Evolutionary conservation across 2,113 vertebrate species (phyloP), one percentile per base, ranked within the genome.

Genomic region (Pangasianodon hypophthalmus): DNA sequence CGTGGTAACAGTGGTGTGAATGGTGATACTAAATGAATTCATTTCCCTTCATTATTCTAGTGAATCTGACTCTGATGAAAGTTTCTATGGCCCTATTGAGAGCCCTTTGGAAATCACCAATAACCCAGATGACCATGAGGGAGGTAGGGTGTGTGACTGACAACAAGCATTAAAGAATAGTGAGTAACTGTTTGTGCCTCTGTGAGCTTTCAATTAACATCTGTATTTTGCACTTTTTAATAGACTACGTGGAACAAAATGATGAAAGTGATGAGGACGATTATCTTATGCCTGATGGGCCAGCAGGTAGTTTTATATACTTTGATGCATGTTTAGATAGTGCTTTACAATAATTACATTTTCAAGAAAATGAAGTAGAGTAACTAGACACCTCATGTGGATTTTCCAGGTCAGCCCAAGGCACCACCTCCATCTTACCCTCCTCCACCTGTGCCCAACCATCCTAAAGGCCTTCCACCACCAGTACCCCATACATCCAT

Each of bases 81-180:
- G 97, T 92, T 98, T 99, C 94, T 99, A 99, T 0, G 98, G 97
- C 0, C 95, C 96, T 0, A 95, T 99, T 0, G 98, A 99, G 93
- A 96, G 95, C 86, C 97, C 97, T 0, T 93, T 99, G 93, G 96
- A 97, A 46, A 96, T 99, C 85, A 97, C 93, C 89, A 96, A 97
- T 32, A 92, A 93, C 8, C 90, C 95, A 0, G 96, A 96, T 87
- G 96, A 96, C 64, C 87, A 93, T 1, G 97, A 98, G 5, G 96
- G 94, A 91, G 97, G 98, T 98, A 90, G 95, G 92, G 81, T 13
- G 50, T 56, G 41, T n/a, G 44, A 60, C 32, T 77, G 64, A 56
- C n/a, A 84, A 13, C 4, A 48, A 56, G 24, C 60, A 46, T 85
- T 48, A 84, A 83, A 56, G 2, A 54, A 50, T 24, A 64, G 19